A percentile compares a stretch with the other conserved stretches of the same genome.
These are phyloP conservation scores for Pangasius larnaudii DNA, from an alignment of 2,797 vertebrate species.

Conservation along the genomic window DNA sequence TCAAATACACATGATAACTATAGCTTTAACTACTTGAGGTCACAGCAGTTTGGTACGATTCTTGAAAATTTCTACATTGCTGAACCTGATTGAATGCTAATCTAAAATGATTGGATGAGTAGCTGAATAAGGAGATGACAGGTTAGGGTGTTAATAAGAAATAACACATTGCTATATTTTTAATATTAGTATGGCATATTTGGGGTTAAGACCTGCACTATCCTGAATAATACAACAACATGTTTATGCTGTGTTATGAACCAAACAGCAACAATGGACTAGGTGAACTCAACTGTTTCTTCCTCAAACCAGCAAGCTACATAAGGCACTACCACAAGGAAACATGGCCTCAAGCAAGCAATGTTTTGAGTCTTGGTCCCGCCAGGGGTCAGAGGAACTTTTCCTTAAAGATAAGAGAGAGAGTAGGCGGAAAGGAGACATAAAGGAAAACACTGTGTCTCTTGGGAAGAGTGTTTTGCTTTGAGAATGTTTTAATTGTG, in stretches of 20 bases:
- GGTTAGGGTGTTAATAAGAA: background rate
- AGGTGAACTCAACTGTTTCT: slow-evolving; percentile 49
- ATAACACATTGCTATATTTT: background rate
- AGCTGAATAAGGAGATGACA: background rate
- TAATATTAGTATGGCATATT: background rate
- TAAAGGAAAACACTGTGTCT: slow-evolving; percentile 46
- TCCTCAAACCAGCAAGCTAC: slow-evolving; percentile 47
- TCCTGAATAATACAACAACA: slow-evolving; percentile 3
- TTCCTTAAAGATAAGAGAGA: slow-evolving; percentile 70
- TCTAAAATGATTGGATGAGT: background rate
- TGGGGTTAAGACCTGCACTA: background rate
- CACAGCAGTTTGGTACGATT: background rate
- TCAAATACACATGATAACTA: background rate
- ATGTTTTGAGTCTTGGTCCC: slow-evolving; percentile 64
- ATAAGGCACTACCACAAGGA: slow-evolving; percentile 45
- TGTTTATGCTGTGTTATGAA: slow-evolving; percentile 10
- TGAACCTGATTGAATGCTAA: background rate
- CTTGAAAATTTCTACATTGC: background rate
- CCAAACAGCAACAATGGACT: slow-evolving; percentile 45
- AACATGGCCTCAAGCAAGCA: slow-evolving; percentile 54
- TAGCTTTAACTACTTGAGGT: background rate
- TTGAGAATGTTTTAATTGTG: slow-evolving; percentile 47
- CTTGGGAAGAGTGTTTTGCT: slow-evolving; percentile 50
- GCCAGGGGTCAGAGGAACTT: slow-evolving; percentile 73
- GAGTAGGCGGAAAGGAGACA: slow-evolving; percentile 49